Base-by-base conservation (phyloP, 2,113 vertebrate genomes). In the Heteronetta atricapilla region DNA sequence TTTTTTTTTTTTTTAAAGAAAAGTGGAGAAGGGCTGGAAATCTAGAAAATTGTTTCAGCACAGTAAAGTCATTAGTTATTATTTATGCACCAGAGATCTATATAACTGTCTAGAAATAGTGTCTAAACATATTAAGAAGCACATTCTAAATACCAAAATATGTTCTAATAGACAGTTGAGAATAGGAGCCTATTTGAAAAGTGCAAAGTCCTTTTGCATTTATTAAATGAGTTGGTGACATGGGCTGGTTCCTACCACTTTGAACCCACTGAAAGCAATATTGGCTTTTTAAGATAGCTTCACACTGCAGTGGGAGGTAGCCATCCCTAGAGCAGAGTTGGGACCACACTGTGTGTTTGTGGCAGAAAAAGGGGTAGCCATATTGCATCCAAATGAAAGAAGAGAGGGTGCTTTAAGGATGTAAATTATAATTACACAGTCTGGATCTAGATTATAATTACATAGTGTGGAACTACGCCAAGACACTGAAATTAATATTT, bases 381-480 rank as follows among this genome's bases (percentile, higher is more conserved):
- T 75, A 31, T 82, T 83, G 68, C 26, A 29, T 86, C 33, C 56
- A 64, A 81, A 46, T 81, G 44, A 86, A 87, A 74, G 76, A 38
- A 56, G 63, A 69, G 69, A 78, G 40, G 40, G 5, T 59, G 23
- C 6, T 33, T 95, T 72, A 91, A 81, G 44, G 38, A 48, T 68
- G 33, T 68, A 38, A 72, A 70, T 96, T 67, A 21, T 94, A 91
- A 88, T 84, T 93, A 80, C 33, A 18, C 46, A 44, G 14, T 40
- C 40, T 77, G 55, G 16, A 77, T 90, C 59, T 80, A 76, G 44
- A 44, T 89, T 93, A 52, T 81, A 93, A 93, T 93, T 94, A 42
- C 42, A 16, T 42, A 17, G 64, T 78, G 76, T 34, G 28, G 56
- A 88, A 53, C 33, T 84, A 21, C 38, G 48, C 86, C 79, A 94